These are phyloP conservation scores for Tautogolabrus adspersus DNA, from an alignment of 2,113 vertebrate genomes.

Conservation along the genomic window DNA sequence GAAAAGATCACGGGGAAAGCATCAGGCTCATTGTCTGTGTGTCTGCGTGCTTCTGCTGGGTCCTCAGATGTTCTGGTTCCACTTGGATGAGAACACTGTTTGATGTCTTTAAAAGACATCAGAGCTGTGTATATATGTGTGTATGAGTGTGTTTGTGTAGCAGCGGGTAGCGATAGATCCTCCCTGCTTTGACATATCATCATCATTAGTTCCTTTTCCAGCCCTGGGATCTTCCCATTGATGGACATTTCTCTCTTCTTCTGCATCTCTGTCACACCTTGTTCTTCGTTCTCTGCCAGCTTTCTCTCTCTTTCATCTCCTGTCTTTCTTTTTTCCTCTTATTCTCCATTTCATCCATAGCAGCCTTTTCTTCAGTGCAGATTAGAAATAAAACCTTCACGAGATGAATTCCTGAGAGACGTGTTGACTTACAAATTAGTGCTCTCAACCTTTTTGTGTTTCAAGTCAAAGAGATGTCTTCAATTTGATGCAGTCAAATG, in stretches of 20 bases:
- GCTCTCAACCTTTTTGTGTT: background rate
- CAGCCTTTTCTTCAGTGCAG: background rate
- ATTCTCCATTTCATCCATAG: background rate
- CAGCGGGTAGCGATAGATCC: constrained; percentile 9
- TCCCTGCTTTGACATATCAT: constrained; percentile 26
- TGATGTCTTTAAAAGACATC: constrained; percentile 47
- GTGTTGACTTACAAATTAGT: background rate
- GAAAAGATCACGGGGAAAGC: constrained; percentile 20
- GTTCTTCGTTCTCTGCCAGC: background rate
- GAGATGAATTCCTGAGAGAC: background rate
- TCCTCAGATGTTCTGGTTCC: constrained; percentile 27
- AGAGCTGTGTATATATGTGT: constrained; percentile 1
- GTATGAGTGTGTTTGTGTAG: background rate
- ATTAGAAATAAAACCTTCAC: background rate
- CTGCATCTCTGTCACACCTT: background rate
- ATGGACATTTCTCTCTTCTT: constrained; percentile 6
- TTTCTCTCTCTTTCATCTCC: constrained; percentile 9
- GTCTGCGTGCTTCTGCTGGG: background rate
- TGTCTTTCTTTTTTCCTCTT: background rate
- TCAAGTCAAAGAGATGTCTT: too few species aligned
- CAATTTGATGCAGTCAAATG: background rate
- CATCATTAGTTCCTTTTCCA: constrained; percentile 42
- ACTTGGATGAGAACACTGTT: constrained; percentile 18
- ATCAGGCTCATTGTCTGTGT: constrained; percentile 2
- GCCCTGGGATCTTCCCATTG: constrained; percentile 8